Conservation (phyloP, 1,140 invertebrate genomes). For the Ceratosolen fusciceps region DNA sequence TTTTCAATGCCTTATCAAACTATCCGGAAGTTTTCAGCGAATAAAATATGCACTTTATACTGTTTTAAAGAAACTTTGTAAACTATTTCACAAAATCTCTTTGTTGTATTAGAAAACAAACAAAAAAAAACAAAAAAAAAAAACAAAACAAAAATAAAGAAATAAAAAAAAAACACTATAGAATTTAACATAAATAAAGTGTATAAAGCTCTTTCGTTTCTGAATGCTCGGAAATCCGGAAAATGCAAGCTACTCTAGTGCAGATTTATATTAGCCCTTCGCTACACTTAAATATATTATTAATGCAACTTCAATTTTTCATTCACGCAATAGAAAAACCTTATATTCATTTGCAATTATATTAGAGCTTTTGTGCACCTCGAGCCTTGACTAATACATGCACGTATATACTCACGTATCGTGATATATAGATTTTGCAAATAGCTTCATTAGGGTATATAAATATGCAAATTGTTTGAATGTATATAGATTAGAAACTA, state of each 20-base stretch:
- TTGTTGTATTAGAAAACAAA: not conserved
- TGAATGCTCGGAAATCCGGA: not conserved
- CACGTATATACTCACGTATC: too few species aligned
- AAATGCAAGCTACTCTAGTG: too few species aligned
- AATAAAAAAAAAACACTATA: not conserved
- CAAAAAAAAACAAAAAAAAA: too few species aligned
- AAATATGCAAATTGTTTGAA: too few species aligned
- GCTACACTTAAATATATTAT: not conserved
- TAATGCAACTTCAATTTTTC: not conserved
- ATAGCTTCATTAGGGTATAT: too few species aligned
- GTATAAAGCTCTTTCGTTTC: not conserved
- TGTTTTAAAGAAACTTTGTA: slow-evolving; percentile 2
- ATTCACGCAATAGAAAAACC: not conserved
- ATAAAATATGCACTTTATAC: slow-evolving; percentile 8
- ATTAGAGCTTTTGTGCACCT: not conserved
- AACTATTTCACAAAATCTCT: slow-evolving; percentile 7
- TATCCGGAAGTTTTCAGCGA: not conserved
- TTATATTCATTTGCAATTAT: not conserved
- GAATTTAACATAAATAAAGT: too few species aligned
- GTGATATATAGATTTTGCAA: too few species aligned
- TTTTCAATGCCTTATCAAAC: slow-evolving; percentile 3
- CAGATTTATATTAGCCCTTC: not conserved
- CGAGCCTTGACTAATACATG: not conserved
- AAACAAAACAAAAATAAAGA: too few species aligned
- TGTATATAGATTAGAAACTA: too few species aligned